These are phyloP conservation scores for Ornithoptera alexandrae DNA, from an alignment of 2,888 invertebrate genomes.

Conservation along the genomic window DNA sequence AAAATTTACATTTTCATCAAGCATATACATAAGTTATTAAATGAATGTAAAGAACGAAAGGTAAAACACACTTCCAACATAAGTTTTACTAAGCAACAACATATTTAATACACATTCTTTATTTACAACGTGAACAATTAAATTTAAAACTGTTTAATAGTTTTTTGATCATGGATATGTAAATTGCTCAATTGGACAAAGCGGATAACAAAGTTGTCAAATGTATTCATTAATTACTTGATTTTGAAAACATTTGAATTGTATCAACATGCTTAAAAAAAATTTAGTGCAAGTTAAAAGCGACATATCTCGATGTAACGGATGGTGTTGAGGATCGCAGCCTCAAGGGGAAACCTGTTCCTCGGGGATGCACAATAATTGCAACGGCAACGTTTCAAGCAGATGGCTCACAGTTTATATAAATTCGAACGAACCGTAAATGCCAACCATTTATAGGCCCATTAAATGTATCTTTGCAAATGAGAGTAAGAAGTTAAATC, in stretches of 20 bases:
- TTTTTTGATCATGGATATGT: too few species aligned
- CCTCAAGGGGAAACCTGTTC: constrained; percentile 25
- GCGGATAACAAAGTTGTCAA: not conserved
- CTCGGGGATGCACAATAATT: constrained; percentile 16
- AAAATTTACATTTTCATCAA: too few species aligned
- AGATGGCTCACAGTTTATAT: constrained; percentile 29
- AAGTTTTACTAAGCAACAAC: too few species aligned
- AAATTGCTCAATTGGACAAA: too few species aligned
- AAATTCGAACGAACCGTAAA: constrained; percentile 27
- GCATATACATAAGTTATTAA: too few species aligned
- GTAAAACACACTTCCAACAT: too few species aligned
- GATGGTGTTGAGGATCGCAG: constrained; percentile 23
- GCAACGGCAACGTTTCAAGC: constrained; percentile 26
- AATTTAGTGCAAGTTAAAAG: constrained; percentile 1
- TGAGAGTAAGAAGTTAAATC: constrained; percentile 18
- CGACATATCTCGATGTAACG: constrained; percentile 4
- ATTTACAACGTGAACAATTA: too few species aligned
- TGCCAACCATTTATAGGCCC: constrained; percentile 25
- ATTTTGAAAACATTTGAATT: not conserved
- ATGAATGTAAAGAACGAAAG: too few species aligned
- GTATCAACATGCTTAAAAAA: not conserved
- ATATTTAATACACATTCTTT: too few species aligned
- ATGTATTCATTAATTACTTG: not conserved
- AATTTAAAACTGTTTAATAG: too few species aligned
- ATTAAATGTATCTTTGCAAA: constrained; percentile 25